Evolutionary conservation across 1,140 invertebrate genomes (phyloP), one percentile per base, ranked within the genome.

Genomic region (Bombus confusus): DNA sequence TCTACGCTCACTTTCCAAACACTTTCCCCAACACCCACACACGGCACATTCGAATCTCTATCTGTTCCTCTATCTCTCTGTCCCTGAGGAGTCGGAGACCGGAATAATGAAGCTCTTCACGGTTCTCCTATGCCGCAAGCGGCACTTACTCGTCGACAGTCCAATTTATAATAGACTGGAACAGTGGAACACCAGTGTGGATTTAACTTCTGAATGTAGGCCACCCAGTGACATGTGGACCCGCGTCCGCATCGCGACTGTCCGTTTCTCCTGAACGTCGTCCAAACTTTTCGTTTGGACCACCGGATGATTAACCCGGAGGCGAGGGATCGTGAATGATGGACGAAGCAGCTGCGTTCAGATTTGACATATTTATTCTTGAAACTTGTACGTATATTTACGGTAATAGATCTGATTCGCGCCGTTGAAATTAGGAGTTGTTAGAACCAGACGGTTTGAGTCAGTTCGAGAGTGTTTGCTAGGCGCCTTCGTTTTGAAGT

Each of bases 161-260:
- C 83, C 84, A 80, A 75, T 88, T 74, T 85, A 88, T 87, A 87
- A 88, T 68, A 75, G 86, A 84, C 80, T 75, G 77, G 88, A 74
- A 82, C 68, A 82, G 68, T 52, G 47, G 18, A 52, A 52, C 47
- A 52, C 68, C 68, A 80, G 52, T 64, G 39, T 86, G 84, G 76
- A 89, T 89, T 89, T 83, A 89, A 74, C 80, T 85, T 41, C 37
- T 62, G 64, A 43, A 89, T 88, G 88, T 88, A 83, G 88, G 88
- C 83, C 88, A 78, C 75, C 78, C 71, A 86, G 87, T 86, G 87
- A 41, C 83, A 79, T 68, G 75, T 69, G 87, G 62, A 79, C 80
- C 52, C 74, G 79, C 71, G 84, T 69, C 62, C 75, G 74, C 68
- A 88, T 76, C 87, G 62, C 83, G 62, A 73, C 76, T 80, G 83